Evolutionary conservation across 2,797 vertebrate genomes (phyloP).

Genomic region (Miichthys miiuy): DNA sequence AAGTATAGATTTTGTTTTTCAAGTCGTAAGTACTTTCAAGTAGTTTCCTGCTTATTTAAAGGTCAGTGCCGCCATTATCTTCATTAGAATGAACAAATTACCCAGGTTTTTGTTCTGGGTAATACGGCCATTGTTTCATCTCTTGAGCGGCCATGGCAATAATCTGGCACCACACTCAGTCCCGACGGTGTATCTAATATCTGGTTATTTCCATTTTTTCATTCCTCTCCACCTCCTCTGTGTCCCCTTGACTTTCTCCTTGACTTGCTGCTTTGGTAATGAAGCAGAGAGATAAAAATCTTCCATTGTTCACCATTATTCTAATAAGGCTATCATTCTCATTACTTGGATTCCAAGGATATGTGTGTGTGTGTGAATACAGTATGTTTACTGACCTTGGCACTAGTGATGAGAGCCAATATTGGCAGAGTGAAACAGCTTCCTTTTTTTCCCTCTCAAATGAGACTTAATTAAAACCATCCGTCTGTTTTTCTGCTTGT

Average conservation of each 20-base stretch:
- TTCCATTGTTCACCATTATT: slow-evolving; percentile 55
- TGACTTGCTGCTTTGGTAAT: slow-evolving; percentile 61
- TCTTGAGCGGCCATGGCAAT: slow-evolving; percentile 37
- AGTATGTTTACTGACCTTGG: slow-evolving; percentile 68
- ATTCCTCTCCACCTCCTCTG: slow-evolving; percentile 31
- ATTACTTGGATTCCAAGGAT: slow-evolving; percentile 37
- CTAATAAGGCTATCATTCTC: slow-evolving; percentile 51
- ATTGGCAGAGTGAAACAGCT: slow-evolving; percentile 46
- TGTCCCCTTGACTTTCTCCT: slow-evolving; percentile 67
- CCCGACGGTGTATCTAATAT: slow-evolving; percentile 29
- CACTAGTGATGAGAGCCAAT: slow-evolving; percentile 43
- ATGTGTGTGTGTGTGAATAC: slow-evolving; percentile 10
- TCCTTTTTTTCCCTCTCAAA: slow-evolving; percentile 27
- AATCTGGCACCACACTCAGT: slow-evolving; percentile 25
- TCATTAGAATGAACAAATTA: slow-evolving; percentile 27
- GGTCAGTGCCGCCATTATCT: slow-evolving; percentile 7
- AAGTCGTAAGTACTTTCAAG: not conserved
- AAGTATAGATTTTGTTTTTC: slow-evolving; percentile 22
- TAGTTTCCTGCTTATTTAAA: slow-evolving; percentile 15
- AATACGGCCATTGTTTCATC: slow-evolving; percentile 25
- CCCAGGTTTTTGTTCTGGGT: slow-evolving; percentile 10
- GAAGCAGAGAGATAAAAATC: slow-evolving; percentile 61
- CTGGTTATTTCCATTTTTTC: slow-evolving; percentile 46
- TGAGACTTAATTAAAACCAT: slow-evolving; percentile 25
- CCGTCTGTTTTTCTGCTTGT: slow-evolving; percentile 28